phyloP scores from a whole-genome alignment of 2,888 invertebrate genomes.

The Sarcophaga carnaria region DNA sequence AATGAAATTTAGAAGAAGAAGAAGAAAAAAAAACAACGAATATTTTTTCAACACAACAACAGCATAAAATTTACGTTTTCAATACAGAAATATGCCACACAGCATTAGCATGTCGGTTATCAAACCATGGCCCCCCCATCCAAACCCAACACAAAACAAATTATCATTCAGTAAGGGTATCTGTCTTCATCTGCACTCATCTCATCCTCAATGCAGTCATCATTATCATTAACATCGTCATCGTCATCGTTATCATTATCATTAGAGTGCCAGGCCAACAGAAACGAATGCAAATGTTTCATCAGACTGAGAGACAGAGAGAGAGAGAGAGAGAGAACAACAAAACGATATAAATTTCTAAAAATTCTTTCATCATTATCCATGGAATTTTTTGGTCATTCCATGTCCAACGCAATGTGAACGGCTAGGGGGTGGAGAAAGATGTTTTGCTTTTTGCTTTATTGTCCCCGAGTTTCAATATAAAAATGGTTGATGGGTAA shows the following conservation, averaged over 20 bases:
- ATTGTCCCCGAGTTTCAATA: too few relatives aligned
- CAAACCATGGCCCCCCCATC: neutral
- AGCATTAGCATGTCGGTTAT: too few relatives aligned
- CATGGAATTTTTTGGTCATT: too few relatives aligned
- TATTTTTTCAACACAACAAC: too few relatives aligned
- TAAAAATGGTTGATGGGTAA: too few relatives aligned
- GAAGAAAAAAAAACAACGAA: neutral
- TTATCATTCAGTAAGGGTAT: too few relatives aligned
- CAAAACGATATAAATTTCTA: conserved; percentile 21
- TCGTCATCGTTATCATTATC: conserved; percentile 63
- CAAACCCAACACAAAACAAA: conserved; percentile 10
- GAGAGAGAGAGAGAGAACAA: conserved; percentile 5
- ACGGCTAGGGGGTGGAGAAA: too few relatives aligned
- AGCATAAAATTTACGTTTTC: too few relatives aligned
- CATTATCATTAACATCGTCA: conserved; percentile 46
- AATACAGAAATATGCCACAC: too few relatives aligned
- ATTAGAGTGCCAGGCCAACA: conserved; percentile 61
- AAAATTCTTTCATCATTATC: conserved; percentile 52
- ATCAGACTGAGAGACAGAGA: conserved; percentile 6
- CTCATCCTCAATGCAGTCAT: neutral
- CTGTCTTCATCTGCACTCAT: too few relatives aligned
- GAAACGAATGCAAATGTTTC: conserved; percentile 44
- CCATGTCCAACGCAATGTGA: too few relatives aligned
- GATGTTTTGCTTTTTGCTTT: too few relatives aligned
- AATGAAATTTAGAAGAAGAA: conserved; percentile 42